Percentiles rank a stretch among this genome's conserved stretches.
Evolutionary conservation across 2,113 vertebrate genomes (phyloP).

Genomic region (Merops nubicus): DNA sequence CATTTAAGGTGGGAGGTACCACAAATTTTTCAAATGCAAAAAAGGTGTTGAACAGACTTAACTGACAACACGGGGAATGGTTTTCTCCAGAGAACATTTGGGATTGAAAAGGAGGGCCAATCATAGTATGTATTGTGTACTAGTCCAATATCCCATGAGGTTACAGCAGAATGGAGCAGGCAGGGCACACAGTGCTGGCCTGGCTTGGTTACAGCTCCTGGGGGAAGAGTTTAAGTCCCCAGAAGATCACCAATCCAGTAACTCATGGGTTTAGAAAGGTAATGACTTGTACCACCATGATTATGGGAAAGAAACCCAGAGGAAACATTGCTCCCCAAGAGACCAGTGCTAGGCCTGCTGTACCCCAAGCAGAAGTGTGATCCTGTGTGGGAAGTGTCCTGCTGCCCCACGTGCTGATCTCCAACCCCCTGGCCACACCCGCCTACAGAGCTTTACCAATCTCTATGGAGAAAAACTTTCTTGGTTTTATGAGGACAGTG

Average conservation of each 20-base stretch:
- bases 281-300: fast-evolving
- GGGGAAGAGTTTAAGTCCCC: not conserved
- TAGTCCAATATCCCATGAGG: not conserved
- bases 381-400: not conserved
- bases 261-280: not conserved
- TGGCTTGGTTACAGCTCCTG: not conserved
- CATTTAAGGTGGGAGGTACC: not conserved
- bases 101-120: not conserved
- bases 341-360: not conserved
- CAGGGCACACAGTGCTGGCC: not conserved
- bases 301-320: fast-evolving
- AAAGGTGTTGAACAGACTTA: not conserved
- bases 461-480: not conserved
- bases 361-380: not conserved
- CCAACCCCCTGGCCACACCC: not conserved
- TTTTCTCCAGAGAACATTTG: not conserved
- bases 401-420: not conserved
- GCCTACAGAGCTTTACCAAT: not conserved
- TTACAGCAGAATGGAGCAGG: not conserved
- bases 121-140: fast-evolving
- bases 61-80: not conserved
- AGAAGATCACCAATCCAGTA: not conserved
- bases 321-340: fast-evolving
- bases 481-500: not conserved
- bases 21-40: not conserved